A percentile compares a stretch with the other conserved stretches of the same genome.
Evolutionary conservation across 2,113 vertebrate species (phyloP).

Genomic region (Cephalopterus ornatus): DNA sequence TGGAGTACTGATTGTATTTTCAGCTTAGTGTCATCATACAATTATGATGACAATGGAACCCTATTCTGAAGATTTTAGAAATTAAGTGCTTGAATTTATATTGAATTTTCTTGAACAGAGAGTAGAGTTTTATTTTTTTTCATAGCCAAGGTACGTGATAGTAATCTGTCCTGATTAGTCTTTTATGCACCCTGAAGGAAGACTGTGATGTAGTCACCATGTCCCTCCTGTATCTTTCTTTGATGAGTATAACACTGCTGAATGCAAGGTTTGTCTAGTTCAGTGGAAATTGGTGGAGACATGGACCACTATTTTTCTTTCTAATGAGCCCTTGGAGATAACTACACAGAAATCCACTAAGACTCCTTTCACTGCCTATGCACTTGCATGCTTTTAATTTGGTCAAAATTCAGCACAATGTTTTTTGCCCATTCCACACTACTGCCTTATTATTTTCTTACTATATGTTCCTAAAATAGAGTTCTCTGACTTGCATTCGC

Average conservation of each 20-base stretch:
- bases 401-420: background rate
- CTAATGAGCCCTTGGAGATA: background rate
- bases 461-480: background rate
- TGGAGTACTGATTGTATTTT: background rate
- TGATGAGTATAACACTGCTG: background rate
- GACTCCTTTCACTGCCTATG: background rate
- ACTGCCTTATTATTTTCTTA: background rate
- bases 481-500: background rate
- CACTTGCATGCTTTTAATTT: background rate
- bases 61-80: background rate
- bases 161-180: background rate
- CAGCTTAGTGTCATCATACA: background rate
- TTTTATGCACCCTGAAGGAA: background rate
- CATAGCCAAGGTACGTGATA: background rate
- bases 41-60: background rate
- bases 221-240: background rate
- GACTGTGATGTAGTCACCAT: background rate
- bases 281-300: background rate
- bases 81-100: background rate
- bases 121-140: fast-evolving
- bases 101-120: background rate
- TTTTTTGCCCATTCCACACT: background rate
- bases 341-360: background rate
- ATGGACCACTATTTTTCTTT: background rate
- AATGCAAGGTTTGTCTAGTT: background rate